A percentile compares a stretch with the other conserved stretches of the same genome.
Conservation (phyloP, 2,797 vertebrate species). For the Melopsittacus undulatus region DNA sequence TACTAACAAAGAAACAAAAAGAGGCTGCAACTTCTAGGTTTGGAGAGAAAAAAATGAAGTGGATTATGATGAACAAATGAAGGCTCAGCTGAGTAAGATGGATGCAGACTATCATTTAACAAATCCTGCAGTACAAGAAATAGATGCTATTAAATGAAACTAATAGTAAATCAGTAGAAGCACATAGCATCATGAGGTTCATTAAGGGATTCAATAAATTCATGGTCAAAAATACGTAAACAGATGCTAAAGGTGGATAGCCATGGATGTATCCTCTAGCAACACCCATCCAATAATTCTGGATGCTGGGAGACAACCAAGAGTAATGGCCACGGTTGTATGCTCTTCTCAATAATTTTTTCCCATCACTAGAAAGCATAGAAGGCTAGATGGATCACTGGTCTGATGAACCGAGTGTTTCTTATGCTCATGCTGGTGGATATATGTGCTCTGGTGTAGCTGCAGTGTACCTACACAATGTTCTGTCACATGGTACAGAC, state of each 20-base stretch:
- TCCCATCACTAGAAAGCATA: background rate
- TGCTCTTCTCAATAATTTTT: background rate
- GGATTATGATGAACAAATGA: background rate
- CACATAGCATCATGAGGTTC: background rate
- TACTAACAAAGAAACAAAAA: background rate
- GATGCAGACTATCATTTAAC: background rate
- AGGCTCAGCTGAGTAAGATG: background rate
- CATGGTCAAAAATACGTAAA: background rate
- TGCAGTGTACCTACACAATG: background rate
- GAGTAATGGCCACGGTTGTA: background rate
- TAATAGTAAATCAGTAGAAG: background rate
- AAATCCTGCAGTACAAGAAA: background rate
- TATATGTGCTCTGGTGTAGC: background rate
- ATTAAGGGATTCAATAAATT: background rate
- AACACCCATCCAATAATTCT: background rate
- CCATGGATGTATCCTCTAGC: background rate
- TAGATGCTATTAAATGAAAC: background rate
- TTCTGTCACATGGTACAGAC: background rate
- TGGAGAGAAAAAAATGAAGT: background rate
- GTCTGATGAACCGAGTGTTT: background rate
- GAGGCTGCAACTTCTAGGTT: background rate
- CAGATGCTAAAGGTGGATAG: background rate
- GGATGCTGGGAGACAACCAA: background rate
- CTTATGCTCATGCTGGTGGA: background rate
- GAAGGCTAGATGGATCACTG: background rate